These are phyloP conservation scores for Alca torda DNA, from an alignment of 2,797 vertebrate species.

Conservation along the genomic window DNA sequence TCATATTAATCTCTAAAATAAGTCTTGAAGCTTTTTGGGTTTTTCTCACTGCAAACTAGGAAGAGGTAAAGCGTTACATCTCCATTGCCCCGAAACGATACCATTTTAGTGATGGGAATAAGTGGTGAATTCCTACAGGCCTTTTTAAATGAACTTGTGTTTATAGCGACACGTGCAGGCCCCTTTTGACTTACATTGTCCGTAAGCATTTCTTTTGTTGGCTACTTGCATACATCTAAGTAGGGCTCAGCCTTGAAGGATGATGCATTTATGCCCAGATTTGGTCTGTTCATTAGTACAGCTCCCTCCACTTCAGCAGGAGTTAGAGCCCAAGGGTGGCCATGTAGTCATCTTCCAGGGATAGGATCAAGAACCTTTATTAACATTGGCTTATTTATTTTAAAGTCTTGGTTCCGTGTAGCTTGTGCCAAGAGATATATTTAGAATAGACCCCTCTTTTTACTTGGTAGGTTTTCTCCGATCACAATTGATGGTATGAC, in stretches of 20 bases:
- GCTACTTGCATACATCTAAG: background rate
- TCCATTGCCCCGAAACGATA: background rate
- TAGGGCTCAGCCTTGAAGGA: background rate
- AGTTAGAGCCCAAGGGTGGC: background rate
- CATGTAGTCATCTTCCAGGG: background rate
- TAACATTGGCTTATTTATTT: background rate
- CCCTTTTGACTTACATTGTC: background rate
- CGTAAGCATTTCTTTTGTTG: background rate
- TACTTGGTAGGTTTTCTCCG: slow-evolving; percentile 91
- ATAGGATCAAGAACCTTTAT: background rate
- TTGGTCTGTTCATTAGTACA: background rate
- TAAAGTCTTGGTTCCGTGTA: slow-evolving; percentile 13
- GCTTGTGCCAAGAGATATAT: slow-evolving; percentile 73
- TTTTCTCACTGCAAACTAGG: background rate
- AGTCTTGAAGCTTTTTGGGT: background rate
- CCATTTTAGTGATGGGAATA: background rate
- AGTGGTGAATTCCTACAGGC: background rate
- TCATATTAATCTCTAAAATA: background rate
- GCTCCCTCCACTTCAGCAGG: background rate
- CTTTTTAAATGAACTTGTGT: background rate
- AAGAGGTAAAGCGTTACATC: background rate
- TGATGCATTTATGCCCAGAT: background rate
- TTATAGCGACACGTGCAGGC: background rate
- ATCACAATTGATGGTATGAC: slow-evolving; percentile 99
- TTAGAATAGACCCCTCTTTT: slow-evolving; percentile 78